These are phyloP conservation scores for Gadopsis marmoratus DNA, from an alignment of 2,797 vertebrate species.

Conservation along the genomic window DNA sequence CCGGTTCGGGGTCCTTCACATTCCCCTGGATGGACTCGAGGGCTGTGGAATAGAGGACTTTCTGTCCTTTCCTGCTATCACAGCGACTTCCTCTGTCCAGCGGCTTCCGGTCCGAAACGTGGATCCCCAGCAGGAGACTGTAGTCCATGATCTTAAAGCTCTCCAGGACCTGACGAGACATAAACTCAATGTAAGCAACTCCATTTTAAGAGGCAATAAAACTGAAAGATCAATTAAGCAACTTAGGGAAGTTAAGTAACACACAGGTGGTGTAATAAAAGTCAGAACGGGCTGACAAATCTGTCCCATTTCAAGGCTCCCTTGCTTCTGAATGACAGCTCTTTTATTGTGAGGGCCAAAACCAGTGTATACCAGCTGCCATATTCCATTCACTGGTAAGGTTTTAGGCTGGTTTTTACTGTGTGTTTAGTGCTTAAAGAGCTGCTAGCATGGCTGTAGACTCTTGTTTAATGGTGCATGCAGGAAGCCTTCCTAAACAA, in stretches of 20 bases:
- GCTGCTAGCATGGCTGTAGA: too few species aligned
- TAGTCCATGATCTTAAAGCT: constrained; percentile 99
- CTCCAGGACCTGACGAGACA: constrained; percentile 89
- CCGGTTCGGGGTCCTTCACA: constrained; percentile 86
- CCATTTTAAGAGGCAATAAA: too few species aligned
- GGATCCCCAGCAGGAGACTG: constrained; percentile 88
- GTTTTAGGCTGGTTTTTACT: background rate
- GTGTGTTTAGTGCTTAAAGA: too few species aligned
- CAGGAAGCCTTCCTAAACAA: too few species aligned
- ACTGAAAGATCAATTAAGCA: background rate
- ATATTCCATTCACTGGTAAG: background rate
- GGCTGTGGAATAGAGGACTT: constrained; percentile 96
- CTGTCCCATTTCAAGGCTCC: background rate
- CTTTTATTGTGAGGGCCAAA: background rate
- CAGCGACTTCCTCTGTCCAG: constrained; percentile 83
- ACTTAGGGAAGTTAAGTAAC: background rate
- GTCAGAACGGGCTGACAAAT: background rate
- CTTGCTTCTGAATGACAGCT: background rate
- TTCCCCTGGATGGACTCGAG: constrained; percentile 96
- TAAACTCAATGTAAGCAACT: background rate
- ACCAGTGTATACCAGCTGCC: background rate
- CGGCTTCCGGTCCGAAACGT: constrained; percentile 75
- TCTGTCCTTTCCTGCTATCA: constrained; percentile 90
- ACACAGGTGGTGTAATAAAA: background rate
- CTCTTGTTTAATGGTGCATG: too few species aligned